phyloP scores from a whole-genome alignment of 2,888 invertebrate species.

The Epinotia nisella region DNA sequence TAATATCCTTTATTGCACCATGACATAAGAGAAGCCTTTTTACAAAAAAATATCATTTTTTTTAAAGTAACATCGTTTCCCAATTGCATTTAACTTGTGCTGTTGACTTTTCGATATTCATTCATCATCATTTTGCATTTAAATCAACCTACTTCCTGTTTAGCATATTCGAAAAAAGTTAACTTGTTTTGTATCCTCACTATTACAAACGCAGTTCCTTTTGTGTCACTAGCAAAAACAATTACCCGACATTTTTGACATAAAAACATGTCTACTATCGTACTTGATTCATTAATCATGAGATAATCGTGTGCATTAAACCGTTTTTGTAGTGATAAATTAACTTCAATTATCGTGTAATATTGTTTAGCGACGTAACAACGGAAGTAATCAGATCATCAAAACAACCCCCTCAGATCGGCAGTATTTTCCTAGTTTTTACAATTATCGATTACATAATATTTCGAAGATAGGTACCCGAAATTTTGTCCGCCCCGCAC shows the following conservation, averaged over 20 bases:
- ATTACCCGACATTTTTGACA: background rate
- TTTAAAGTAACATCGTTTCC: too few relatives aligned
- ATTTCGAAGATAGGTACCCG: too few relatives aligned
- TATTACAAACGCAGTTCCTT: background rate
- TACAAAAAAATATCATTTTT: too few relatives aligned
- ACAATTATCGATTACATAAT: too few relatives aligned
- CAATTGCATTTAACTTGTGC: too few relatives aligned
- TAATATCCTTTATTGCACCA: too few relatives aligned
- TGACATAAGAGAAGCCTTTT: too few relatives aligned
- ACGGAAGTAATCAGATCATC: background rate
- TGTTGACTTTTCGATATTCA: background rate
- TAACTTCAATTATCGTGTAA: constrained; percentile 8
- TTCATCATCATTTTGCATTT: background rate
- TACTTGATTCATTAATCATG: constrained; percentile 12
- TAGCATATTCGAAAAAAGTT: background rate
- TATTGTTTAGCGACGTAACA: background rate
- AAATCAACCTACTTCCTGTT: too few relatives aligned
- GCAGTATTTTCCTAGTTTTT: too few relatives aligned
- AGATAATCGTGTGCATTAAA: constrained; percentile 12
- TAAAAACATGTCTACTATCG: background rate
- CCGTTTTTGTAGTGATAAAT: constrained; percentile 12
- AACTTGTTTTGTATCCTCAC: background rate
- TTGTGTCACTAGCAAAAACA: background rate
- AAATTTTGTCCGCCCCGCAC: too few relatives aligned
- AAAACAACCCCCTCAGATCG: too few relatives aligned